Evolutionary conservation across 2,888 invertebrate genomes (phyloP), one percentile per base, ranked within the genome.

Genomic region (Resseliella maxima): DNA sequence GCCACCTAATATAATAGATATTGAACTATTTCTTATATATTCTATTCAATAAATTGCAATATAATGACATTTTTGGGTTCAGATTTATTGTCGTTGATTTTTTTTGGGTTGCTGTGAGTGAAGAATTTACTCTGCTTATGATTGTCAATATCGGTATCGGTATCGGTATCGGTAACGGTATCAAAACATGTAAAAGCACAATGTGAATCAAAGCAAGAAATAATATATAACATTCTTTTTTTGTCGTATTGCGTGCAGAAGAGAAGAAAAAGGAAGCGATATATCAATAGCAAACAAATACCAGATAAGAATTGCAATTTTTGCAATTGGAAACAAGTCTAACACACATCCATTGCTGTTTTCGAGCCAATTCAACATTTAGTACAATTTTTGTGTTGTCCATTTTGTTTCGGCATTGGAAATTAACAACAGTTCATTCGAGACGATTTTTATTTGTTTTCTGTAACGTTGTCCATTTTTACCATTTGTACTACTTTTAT

Each of bases 331-430:
- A 72, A n/a, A 72, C 72, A 24, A 24, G 24, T 59, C 59, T n/a
- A 59, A 59, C 59, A 59, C 50, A 59, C 31, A 72, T 31, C 72
- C 72, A 72, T 72, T 15, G 72, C 72, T 35, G 72, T 72, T 72
- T 72, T 72, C 72, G 72, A 72, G 72, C 72, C 72, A 72, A 72
- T 72, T 72, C 72, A 72, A 72, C 72, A 72, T 72, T 72, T 72
- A 72, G 31, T 72, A 72, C 72, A 72, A 72, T 35, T 72, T 72
- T 72, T 72, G 31, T 72, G 31, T 72, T 72, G 72, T 72, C 72
- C 72, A 72, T 72, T 72, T 72, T 72, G 72, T 72, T 72, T 72
- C 31, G 72, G 31, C 31, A 35, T 15, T 72, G 72, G 31, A 72
- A 72, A 72, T 72, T 72, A 72, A 72, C 72, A 72, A 35, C 72